Evolutionary conservation across 2,113 vertebrate genomes (phyloP), one percentile per base, ranked within the genome.

Genomic region (Probosciger aterrimus): DNA sequence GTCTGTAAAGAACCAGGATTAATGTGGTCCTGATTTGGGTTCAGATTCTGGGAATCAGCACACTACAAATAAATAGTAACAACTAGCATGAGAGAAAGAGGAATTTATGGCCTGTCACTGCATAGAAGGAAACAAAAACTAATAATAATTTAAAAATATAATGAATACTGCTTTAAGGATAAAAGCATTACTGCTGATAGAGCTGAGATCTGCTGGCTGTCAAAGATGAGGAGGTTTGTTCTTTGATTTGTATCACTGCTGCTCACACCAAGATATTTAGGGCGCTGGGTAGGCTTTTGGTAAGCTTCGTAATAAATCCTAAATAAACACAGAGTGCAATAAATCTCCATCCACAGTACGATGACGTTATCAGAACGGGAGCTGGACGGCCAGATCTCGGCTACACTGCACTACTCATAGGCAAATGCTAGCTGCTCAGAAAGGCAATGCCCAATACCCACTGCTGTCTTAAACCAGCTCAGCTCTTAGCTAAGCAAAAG

Each of bases 401-500:
- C 19, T 27, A 3, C 33, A 7, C 1, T 30, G n/a, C 60, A 71
- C 20, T 31, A 84, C 1, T 2, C 27, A 4, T 0, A 18, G 39
- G 55, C 68, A 88, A 82, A 76, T 1, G 0, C 25, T 10, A 13
- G n/a, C 41, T 84, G 81, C 77, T 89, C 50, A 37, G 53, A 55
- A 49, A 81, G 60, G 64, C 84, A 50, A 60, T n/a, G 75, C 49
- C 80, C 63, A 62, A 7, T 3, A 18, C 52, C 65, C 41, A 14
- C 43, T 20, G 14, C 23, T 70, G 44, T 2, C 82, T 65, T 57
- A 57, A 88, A 67, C 55, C 81, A 87, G 43, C 55, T 8, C 3
- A 0, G 31, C 31, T 70, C n/a, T 5, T 46, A 59, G 37, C 0
- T 1, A 81, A 70, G 68, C 55, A 41, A 86, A 70, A 1, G 2